A percentile compares a stretch with the other conserved stretches of the same genome.
Evolutionary conservation across 2,797 vertebrate genomes (phyloP).

Genomic region (Clarias fuscus): DNA sequence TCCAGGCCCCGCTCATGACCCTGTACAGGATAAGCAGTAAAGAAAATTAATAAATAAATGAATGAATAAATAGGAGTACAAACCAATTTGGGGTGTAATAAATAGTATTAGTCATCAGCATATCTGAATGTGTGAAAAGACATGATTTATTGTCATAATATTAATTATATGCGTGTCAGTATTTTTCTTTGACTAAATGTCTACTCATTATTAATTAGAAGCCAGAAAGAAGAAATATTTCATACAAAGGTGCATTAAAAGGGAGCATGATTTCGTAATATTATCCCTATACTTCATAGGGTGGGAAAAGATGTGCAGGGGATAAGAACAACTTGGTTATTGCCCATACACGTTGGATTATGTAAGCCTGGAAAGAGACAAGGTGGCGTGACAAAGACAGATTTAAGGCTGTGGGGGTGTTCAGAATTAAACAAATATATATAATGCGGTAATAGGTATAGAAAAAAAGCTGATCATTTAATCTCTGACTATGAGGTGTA

Average conservation of each 20-base stretch:
- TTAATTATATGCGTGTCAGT: not conserved
- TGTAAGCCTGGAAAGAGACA: not conserved
- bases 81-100: not conserved
- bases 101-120: not conserved
- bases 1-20: too few relatives aligned
- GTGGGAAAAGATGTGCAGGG: not conserved
- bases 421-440: not conserved
- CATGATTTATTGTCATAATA: not conserved
- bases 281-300: not conserved
- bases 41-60: not conserved
- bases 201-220: not conserved
- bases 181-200: not conserved
- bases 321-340: conserved; percentile 18
- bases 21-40: too few relatives aligned
- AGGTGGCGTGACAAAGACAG: conserved; percentile 44
- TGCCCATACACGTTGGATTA: conserved; percentile 48
- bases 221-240: not conserved
- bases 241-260: not conserved
- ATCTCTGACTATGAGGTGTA: not conserved
- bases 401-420: conserved; percentile 7
- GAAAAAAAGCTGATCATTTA: conserved; percentile 8
- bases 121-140: not conserved
- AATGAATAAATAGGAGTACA: not conserved
- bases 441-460: not conserved
- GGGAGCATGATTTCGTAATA: not conserved